Conservation (phyloP, 2,888 invertebrate species). For the Heteromyza rotundicornis region DNA sequence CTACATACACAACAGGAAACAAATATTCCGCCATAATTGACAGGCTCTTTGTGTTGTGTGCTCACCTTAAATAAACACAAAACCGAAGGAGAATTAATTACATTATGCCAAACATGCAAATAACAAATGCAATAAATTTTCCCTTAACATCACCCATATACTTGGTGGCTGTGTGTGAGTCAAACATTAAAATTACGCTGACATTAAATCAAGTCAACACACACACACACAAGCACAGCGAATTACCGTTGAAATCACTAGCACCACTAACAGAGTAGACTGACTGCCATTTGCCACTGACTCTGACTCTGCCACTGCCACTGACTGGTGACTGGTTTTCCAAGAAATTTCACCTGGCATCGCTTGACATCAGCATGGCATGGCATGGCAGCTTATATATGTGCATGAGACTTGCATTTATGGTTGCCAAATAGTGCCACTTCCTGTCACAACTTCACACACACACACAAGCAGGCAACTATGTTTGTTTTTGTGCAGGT, state of each 20-base stretch:
- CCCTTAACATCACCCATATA: no score
- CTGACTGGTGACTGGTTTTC: slow-evolving; percentile 32
- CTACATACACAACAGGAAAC: no score
- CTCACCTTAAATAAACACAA: slow-evolving; percentile 17
- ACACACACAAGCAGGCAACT: neutral
- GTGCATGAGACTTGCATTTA: slow-evolving; percentile 33
- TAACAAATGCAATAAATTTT: slow-evolving; percentile 30
- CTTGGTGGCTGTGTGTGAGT: no score
- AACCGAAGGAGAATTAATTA: slow-evolving; percentile 29
- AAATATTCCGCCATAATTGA: no score
- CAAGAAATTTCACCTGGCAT: slow-evolving; percentile 49
- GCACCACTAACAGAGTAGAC: no score
- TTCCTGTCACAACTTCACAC: slow-evolving; percentile 35
- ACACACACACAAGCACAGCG: slow-evolving; percentile 21
- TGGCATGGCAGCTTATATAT: slow-evolving; percentile 33
- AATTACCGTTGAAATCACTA: no score
- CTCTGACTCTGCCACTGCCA: no score
- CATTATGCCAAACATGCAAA: slow-evolving; percentile 28
- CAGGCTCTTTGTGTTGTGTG: neutral
- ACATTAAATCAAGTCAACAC: slow-evolving; percentile 42
- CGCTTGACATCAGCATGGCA: slow-evolving; percentile 35
- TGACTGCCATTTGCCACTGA: no score
- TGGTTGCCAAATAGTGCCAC: slow-evolving; percentile 45
- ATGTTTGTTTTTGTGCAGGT: neutral
- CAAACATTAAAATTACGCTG: slow-evolving; percentile 40